A percentile compares a stretch with the other conserved stretches of the same genome.
phyloP scores from a whole-genome alignment of 2,797 vertebrate genomes.

The Morelia viridis region DNA sequence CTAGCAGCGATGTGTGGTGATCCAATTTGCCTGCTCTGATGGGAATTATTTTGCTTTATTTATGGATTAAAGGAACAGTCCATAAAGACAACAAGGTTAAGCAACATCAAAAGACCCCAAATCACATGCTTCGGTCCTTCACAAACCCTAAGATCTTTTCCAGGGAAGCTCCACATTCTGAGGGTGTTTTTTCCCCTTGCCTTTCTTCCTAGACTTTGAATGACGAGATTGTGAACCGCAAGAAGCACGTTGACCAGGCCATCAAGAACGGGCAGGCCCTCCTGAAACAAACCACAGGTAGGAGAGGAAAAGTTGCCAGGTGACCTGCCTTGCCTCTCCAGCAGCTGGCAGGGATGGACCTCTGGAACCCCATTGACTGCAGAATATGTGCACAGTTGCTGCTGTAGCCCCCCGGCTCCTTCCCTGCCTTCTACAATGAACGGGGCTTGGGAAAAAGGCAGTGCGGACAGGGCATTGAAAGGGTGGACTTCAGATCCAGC shows the following conservation, averaged over 20 bases:
- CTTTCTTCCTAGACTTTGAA: slow-evolving; percentile 83
- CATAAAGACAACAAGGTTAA: neutral
- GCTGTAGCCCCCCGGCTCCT: too few relatives aligned
- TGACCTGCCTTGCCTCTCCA: neutral
- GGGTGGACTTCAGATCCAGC: neutral
- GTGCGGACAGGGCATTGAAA: neutral
- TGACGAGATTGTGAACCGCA: slow-evolving; percentile 94
- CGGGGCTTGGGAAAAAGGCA: neutral
- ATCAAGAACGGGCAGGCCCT: slow-evolving; percentile 95
- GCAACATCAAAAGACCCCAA: neutral
- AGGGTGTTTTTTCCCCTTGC: neutral
- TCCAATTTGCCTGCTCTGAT: neutral
- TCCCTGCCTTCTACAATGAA: too few relatives aligned
- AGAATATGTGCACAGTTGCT: neutral
- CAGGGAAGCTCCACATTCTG: slow-evolving; percentile 10
- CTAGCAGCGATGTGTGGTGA: neutral
- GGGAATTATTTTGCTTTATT: neutral
- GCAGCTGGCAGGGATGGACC: neutral
- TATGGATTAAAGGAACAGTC: neutral
- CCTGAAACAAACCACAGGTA: slow-evolving; percentile 98
- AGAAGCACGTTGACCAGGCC: slow-evolving; percentile 97
- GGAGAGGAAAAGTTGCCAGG: fast-evolving
- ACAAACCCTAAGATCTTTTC: neutral
- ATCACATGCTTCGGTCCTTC: neutral
- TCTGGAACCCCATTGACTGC: neutral